Evolutionary conservation across 2,797 vertebrate genomes (phyloP).

Genomic region (Pangasius djambal): DNA sequence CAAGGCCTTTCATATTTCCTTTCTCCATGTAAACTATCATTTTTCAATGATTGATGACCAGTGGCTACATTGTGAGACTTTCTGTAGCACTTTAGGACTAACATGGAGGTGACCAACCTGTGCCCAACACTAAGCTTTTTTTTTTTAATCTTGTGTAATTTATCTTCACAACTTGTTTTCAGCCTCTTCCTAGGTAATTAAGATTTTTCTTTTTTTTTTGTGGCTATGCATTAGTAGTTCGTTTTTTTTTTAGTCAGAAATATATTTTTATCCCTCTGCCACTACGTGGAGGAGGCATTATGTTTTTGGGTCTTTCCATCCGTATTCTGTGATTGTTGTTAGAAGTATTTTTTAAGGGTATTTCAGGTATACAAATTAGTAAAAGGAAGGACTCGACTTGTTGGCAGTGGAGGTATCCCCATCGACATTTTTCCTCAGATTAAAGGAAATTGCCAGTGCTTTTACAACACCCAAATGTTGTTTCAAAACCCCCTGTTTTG

Average conservation of each 20-base stretch:
- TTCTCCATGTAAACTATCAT: slow-evolving; percentile 49
- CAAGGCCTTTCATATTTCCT: slow-evolving; percentile 50
- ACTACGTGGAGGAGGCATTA: not conserved
- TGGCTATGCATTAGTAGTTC: not conserved
- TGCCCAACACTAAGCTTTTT: slow-evolving; percentile 57
- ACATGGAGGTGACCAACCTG: slow-evolving; percentile 46
- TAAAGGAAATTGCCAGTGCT: not conserved
- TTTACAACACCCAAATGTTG: slow-evolving; percentile 1
- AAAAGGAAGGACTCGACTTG: not conserved
- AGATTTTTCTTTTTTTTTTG: not conserved
- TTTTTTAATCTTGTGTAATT: slow-evolving; percentile 26
- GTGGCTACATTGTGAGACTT: slow-evolving; percentile 58
- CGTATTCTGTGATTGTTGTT: not conserved
- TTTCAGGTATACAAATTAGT: not conserved
- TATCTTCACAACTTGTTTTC: slow-evolving; percentile 27
- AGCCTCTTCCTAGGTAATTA: not conserved
- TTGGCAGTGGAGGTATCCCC: too few species aligned
- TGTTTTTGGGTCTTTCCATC: not conserved
- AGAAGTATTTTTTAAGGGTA: not conserved
- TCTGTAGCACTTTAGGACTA: slow-evolving; percentile 62
- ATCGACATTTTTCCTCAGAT: not conserved
- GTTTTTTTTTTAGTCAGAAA: slow-evolving; percentile 15
- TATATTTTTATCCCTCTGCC: not conserved
- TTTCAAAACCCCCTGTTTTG: not conserved
- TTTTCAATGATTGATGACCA: slow-evolving; percentile 59